Conservation (phyloP, 2,797 vertebrate species). For the Synaphobranchus kaupii region DNA sequence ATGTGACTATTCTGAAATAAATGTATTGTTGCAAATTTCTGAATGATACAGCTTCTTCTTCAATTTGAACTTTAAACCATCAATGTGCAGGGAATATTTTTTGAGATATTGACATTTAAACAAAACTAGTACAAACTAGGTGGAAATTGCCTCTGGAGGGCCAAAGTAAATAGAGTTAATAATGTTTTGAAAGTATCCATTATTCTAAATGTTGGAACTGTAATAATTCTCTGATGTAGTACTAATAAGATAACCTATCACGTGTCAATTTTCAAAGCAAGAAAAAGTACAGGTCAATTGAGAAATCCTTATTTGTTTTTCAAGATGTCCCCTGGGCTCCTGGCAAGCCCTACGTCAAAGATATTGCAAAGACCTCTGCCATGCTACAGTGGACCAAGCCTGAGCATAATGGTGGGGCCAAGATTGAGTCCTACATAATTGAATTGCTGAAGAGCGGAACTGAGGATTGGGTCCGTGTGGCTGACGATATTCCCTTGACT, state of each 20-base stretch:
- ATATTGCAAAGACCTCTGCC: constrained; percentile 88
- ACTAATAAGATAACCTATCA: not conserved
- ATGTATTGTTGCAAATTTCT: too few relatives aligned
- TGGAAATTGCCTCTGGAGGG: too few relatives aligned
- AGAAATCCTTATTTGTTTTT: constrained; percentile 26
- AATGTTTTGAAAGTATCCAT: not conserved
- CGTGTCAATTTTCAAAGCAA: not conserved
- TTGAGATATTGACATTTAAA: too few relatives aligned
- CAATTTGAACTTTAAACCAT: too few relatives aligned
- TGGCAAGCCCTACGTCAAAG: constrained; percentile 91
- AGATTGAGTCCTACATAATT: constrained; percentile 90
- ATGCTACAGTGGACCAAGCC: constrained; percentile 92
- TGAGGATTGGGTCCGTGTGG: constrained; percentile 91
- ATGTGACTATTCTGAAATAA: too few relatives aligned
- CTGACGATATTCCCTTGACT: constrained; percentile 80
- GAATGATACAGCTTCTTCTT: too few relatives aligned
- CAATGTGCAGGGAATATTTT: too few relatives aligned
- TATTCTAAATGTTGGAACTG: not conserved
- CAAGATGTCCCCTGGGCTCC: constrained; percentile 97
- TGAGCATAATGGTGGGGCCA: constrained; percentile 95
- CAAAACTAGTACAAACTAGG: too few relatives aligned
- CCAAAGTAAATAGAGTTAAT: too few relatives aligned
- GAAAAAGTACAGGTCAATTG: not conserved
- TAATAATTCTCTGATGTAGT: not conserved
- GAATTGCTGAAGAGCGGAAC: constrained; percentile 96